Percentiles rank a stretch among this genome's conserved stretches.
phyloP scores from a whole-genome alignment of 2,797 vertebrate species.

The Eremophila alpestris region DNA sequence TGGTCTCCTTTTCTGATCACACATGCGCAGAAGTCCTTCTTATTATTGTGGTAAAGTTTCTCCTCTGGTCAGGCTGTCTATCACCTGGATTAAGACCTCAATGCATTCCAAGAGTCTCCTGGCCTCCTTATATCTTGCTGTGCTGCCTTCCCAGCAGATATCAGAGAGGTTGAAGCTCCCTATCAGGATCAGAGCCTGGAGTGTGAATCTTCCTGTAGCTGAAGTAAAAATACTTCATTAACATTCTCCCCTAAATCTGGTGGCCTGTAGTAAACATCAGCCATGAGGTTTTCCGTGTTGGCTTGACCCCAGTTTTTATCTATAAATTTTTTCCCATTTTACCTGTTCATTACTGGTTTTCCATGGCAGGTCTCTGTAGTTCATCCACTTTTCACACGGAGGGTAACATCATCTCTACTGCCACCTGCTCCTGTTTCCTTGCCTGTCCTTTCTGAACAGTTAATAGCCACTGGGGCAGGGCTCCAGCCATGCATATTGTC shows the following conservation, averaged over 20 bases:
- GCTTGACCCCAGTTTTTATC: fast-evolving
- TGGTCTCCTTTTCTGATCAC: not conserved
- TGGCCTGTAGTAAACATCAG: not conserved
- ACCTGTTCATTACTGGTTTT: not conserved
- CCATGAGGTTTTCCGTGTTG: not conserved
- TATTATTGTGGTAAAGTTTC: not conserved
- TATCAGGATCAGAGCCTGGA: not conserved
- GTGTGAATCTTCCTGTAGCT: not conserved
- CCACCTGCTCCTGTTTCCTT: fast-evolving
- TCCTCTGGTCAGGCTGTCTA: not conserved
- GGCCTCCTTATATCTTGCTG: too few species aligned
- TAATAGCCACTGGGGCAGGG: too few species aligned
- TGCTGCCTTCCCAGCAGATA: not conserved
- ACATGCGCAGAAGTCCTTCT: not conserved
- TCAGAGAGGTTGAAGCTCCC: not conserved
- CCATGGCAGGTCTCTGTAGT: not conserved
- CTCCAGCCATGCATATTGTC: not conserved
- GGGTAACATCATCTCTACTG: not conserved
- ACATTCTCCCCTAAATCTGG: not conserved
- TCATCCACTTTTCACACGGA: not conserved
- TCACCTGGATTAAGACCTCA: not conserved
- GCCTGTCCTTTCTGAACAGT: not conserved
- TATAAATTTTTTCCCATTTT: not conserved
- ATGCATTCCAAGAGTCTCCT: not conserved
- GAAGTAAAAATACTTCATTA: not conserved